Evolutionary conservation across 2,888 invertebrate genomes (phyloP).

Genomic region (Platerodrilus igneus): DNA sequence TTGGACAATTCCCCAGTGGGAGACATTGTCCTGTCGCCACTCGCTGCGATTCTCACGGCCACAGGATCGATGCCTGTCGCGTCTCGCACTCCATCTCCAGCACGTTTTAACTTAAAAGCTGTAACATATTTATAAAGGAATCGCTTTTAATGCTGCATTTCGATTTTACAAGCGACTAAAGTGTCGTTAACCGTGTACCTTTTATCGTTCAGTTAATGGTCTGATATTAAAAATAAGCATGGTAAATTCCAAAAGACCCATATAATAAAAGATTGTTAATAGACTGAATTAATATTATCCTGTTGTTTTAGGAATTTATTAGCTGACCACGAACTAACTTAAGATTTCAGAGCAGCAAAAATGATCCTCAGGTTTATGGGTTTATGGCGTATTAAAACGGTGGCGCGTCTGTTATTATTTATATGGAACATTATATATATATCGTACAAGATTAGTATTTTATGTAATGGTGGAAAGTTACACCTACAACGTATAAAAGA

Average conservation of each 20-base stretch:
- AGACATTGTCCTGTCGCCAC: slow-evolving; percentile 38
- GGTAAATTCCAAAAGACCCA: slow-evolving; percentile 32
- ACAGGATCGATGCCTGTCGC: slow-evolving; percentile 40
- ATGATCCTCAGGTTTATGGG: no score
- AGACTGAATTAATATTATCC: slow-evolving; percentile 16
- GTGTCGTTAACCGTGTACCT: slow-evolving; percentile 31
- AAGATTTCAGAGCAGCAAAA: no score
- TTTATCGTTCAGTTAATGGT: slow-evolving; percentile 28
- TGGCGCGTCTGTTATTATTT: slow-evolving; percentile 10
- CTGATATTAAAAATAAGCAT: slow-evolving; percentile 32
- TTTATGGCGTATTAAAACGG: slow-evolving; percentile 20
- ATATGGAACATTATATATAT: no score
- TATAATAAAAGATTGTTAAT: slow-evolving; percentile 35
- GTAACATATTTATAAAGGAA: slow-evolving; percentile 19
- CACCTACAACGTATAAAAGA: slow-evolving; percentile 6
- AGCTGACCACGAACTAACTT: no score
- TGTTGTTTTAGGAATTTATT: not conserved
- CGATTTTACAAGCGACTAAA: slow-evolving; percentile 32
- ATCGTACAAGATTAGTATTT: no score
- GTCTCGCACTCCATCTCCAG: slow-evolving; percentile 23
- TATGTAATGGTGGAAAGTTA: no score
- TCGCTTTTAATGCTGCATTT: slow-evolving; percentile 27
- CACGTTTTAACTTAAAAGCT: slow-evolving; percentile 19
- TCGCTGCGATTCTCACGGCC: slow-evolving; percentile 39
- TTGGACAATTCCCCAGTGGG: slow-evolving; percentile 35